A percentile compares a stretch with the other conserved stretches of the same genome.
Evolutionary conservation across 2,113 vertebrate species (phyloP).

Genomic region (Pachypanchax playfairii): DNA sequence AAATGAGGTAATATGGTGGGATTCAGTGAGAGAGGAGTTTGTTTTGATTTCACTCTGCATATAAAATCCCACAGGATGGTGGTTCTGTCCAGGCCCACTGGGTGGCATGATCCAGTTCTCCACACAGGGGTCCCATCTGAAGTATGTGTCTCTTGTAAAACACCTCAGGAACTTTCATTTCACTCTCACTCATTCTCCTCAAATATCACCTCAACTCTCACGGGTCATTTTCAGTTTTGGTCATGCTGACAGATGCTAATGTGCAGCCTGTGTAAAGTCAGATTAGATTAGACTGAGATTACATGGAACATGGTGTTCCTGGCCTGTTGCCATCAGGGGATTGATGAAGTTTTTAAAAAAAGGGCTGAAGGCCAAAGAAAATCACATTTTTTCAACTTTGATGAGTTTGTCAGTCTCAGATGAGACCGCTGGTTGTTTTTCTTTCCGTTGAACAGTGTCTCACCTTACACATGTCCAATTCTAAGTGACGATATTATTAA

Average conservation of each 20-base stretch:
- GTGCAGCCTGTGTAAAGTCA: slow-evolving; percentile 44
- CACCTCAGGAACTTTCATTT: slow-evolving; percentile 21
- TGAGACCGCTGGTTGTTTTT: too few relatives aligned
- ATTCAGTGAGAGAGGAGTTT: slow-evolving; percentile 63
- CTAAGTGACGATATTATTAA: too few relatives aligned
- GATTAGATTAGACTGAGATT: slow-evolving; percentile 37
- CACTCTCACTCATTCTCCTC: slow-evolving; percentile 12
- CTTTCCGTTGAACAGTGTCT: too few relatives aligned
- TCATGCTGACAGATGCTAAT: slow-evolving; percentile 56
- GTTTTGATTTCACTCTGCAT: slow-evolving; percentile 64
- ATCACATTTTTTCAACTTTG: neutral
- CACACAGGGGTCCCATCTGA: slow-evolving; percentile 7
- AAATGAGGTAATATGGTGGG: slow-evolving; percentile 72
- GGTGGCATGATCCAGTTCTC: slow-evolving; percentile 6
- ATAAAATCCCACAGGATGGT: slow-evolving; percentile 59
- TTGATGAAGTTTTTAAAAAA: slow-evolving; percentile 15
- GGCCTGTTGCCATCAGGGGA: slow-evolving; percentile 25
- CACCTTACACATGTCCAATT: too few relatives aligned
- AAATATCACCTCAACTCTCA: slow-evolving; percentile 43
- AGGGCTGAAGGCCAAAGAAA: neutral
- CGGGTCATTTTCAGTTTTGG: slow-evolving; percentile 25
- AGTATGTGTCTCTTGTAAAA: slow-evolving; percentile 24
- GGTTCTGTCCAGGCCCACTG: slow-evolving; percentile 41
- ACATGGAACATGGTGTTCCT: slow-evolving; percentile 25
- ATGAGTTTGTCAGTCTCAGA: neutral